Evolutionary conservation across 2,888 invertebrate genomes (phyloP), one percentile per base, ranked within the genome.

Genomic region (Clepsis dumicolana): DNA sequence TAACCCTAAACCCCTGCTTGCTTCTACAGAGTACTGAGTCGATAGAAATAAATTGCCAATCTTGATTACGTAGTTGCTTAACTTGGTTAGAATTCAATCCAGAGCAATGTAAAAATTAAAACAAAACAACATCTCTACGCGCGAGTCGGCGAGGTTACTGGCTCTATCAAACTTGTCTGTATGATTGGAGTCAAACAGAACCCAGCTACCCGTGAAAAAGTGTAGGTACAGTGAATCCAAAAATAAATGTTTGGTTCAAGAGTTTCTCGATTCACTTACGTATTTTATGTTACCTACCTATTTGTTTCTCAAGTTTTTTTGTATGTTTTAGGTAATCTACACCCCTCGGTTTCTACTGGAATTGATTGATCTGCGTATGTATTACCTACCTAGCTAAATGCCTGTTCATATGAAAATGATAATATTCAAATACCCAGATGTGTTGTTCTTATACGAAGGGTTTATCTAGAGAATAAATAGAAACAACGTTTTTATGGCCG

Each of bases 141-240:
- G 10, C 21, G 21, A 21, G 21, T 12, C 4, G 48, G 2, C 2
- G 10, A 8, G 21, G 18, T 48, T 48, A 21, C 10, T 10, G 21
- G 7, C 21, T 48, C 5, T 12, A 48, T 18, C 18, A 21, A 48
- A 48, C 48, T 48, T 48, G 18, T 41, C 41, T 21, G 48, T 48
- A n/a, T 48, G 12, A 48, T 21, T 18, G 21, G 21, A 48, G 21
- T 48, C 21, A 48, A 48, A 8, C 48, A 12, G 14, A 12, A 48
- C 21, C 21, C 48, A 48, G 48, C 48, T 21, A 48, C 10, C 48
- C 48, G 21, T 48, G 48, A 48, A 48, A 21, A 48, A 48, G 41
- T 16, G 41, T 4, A n/a, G 5, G 8, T n/a, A 48, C 48, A 21
- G n/a, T 21, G 21, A 48, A 12, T 12, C 12, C 21, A 48, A 48